Conservation (phyloP, 2,888 invertebrate genomes). For the Sminthurinus aureus region DNA sequence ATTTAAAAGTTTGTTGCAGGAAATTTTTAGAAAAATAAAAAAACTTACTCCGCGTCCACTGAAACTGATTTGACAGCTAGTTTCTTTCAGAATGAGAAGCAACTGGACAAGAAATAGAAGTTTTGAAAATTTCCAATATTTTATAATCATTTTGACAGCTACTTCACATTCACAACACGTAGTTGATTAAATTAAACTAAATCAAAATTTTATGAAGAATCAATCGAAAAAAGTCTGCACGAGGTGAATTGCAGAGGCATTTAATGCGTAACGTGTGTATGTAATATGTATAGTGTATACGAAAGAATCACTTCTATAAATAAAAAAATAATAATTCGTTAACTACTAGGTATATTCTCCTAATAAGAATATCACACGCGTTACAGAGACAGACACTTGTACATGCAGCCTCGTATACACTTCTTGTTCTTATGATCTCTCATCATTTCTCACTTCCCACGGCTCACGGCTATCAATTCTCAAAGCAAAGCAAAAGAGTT, state of each 20-base stretch:
- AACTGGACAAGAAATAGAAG: background rate
- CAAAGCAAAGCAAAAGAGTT: background rate
- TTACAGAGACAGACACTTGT: no score
- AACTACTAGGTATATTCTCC: no score
- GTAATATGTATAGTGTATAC: no score
- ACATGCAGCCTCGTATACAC: no score
- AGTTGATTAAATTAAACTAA: no score
- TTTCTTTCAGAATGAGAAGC: background rate
- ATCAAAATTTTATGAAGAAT: background rate
- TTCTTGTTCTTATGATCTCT: no score
- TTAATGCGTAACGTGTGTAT: no score
- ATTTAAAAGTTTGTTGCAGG: no score
- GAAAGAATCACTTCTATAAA: no score
- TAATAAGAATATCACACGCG: no score
- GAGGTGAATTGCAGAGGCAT: background rate
- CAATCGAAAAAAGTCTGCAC: background rate
- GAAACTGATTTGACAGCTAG: constrained; percentile 24
- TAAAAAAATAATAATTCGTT: no score
- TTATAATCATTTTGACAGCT: background rate
- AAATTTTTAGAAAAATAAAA: background rate
- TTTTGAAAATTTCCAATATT: background rate
- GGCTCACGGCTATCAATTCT: background rate
- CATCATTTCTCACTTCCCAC: no score
- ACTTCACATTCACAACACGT: background rate
- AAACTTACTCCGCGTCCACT: constrained; percentile 16